Base-by-base conservation (phyloP, 2,113 vertebrate species). In the Platycercus adscitus region DNA sequence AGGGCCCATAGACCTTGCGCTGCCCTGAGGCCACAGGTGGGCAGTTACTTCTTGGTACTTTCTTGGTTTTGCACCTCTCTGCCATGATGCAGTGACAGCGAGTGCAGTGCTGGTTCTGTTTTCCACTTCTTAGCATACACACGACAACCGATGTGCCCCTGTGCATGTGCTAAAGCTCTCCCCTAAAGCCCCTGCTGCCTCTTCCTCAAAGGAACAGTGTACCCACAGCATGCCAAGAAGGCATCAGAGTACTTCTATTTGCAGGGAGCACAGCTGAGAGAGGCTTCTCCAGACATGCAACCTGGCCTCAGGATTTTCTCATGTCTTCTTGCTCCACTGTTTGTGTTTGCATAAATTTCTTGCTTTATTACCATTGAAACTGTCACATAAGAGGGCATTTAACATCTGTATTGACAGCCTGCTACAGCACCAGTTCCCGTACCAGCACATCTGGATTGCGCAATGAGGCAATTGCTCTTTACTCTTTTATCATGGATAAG, bases 11-110 rank as follows among this genome's bases (percentile, higher is more conserved):
- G 37, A 7, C 16, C 10, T 60, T 33, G 13, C 1, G 1, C 29
- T 66, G 39, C 50, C 26, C 44, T 7, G 17, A 10, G 35, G 39
- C 26, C 23, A 35, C 21, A 41, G 5, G 15, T 56, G 33, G n/a
- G 8, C 11, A 58, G 39, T 24, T 26, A 43, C 13, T 21, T 52
- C 46, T 24, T 49, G 16, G 14, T 7, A 37, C 33, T 76, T 82
- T 13, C 17, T 43, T 46, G 28, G n/a, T 50, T 63, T 2, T 2
- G 35, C 17, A 44, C 14, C 13, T 78, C 28, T 68, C 39, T 43
- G 47, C 9, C 37, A 7, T 11, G 16, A 52, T 3, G 3, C 26
- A 58, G 50, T 28, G 47, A 50, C 18, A 39, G 41, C 0, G 0
- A 60, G 11, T 26, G 24, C 71, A 49, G 28, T 8, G 6, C 37